Evolutionary conservation across 2,113 vertebrate genomes (phyloP).

Genomic region (Ceyx melanurus): DNA sequence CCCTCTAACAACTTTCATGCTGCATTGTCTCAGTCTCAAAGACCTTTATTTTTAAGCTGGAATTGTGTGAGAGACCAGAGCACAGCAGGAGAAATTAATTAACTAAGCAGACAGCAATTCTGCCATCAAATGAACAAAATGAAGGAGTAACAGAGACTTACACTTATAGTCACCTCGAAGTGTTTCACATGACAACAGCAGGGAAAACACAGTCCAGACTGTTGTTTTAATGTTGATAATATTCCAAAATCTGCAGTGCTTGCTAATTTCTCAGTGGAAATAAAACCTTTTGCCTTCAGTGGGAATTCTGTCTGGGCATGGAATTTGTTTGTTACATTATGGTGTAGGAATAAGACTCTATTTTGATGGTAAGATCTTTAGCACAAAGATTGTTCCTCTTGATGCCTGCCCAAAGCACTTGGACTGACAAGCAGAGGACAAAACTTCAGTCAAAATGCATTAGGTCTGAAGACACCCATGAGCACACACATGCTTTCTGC

Average conservation of each 20-base stretch:
- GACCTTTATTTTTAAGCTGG: neutral
- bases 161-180: slow-evolving; percentile 24
- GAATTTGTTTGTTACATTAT: neutral
- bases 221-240: slow-evolving; percentile 57
- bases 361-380: neutral
- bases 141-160: slow-evolving; percentile 27
- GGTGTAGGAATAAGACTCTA: neutral
- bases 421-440: neutral
- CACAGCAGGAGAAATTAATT: slow-evolving; percentile 57
- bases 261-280: slow-evolving; percentile 47
- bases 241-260: slow-evolving; percentile 31
- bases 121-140: slow-evolving; percentile 58
- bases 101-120: slow-evolving; percentile 24
- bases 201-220: slow-evolving; percentile 52
- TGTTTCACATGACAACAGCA: slow-evolving; percentile 43
- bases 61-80: neutral
- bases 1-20: neutral
- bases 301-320: slow-evolving; percentile 25
- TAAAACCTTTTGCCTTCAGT: slow-evolving; percentile 37
- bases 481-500: neutral
- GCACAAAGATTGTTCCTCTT: neutral
- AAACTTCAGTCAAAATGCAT: neutral
- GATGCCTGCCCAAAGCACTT: neutral
- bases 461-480: neutral
- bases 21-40: neutral